Conservation (phyloP, 1,140 invertebrate species). For the Cheumatopsyche charites region DNA sequence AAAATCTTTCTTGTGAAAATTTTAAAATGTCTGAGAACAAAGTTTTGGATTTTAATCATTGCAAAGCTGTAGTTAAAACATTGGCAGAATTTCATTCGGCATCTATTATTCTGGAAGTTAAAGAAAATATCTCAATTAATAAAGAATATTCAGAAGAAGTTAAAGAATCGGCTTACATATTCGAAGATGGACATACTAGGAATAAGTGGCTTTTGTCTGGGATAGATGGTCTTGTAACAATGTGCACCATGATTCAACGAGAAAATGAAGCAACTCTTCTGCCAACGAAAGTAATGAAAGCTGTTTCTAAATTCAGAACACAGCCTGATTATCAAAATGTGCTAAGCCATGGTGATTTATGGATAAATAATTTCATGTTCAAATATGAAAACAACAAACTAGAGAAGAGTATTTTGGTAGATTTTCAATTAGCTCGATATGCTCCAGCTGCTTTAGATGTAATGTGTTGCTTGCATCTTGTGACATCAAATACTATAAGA, state of each 20-base stretch:
- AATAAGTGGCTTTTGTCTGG: constrained; percentile 52
- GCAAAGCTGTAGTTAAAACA: constrained; percentile 55
- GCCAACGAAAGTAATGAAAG: constrained; percentile 49
- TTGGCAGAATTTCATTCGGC: constrained; percentile 60
- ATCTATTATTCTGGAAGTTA: constrained; percentile 57
- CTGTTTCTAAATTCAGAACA: constrained; percentile 53
- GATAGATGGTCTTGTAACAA: constrained; percentile 50
- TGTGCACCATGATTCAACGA: constrained; percentile 52
- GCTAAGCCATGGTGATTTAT: constrained; percentile 63
- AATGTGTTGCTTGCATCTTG: constrained; percentile 54
- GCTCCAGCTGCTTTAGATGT: constrained; percentile 57
- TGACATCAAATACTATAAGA: constrained; percentile 53
- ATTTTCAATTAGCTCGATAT: constrained; percentile 64
- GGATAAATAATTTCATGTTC: constrained; percentile 65
- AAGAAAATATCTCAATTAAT: constrained; percentile 50
- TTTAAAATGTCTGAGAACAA: constrained; percentile 53
- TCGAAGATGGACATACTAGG: constrained; percentile 50
- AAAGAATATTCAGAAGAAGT: constrained; percentile 52
- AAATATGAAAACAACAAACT: constrained; percentile 55
- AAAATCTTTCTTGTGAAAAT: constrained; percentile 55
- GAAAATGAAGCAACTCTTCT: constrained; percentile 51
- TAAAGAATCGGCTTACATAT: constrained; percentile 57
- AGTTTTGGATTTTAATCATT: constrained; percentile 55
- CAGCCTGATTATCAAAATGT: constrained; percentile 59
- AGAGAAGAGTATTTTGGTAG: constrained; percentile 59